A percentile compares a stretch with the other conserved stretches of the same genome.
phyloP scores from a whole-genome alignment of 2,113 vertebrate genomes.

The Nycticorax nycticorax region DNA sequence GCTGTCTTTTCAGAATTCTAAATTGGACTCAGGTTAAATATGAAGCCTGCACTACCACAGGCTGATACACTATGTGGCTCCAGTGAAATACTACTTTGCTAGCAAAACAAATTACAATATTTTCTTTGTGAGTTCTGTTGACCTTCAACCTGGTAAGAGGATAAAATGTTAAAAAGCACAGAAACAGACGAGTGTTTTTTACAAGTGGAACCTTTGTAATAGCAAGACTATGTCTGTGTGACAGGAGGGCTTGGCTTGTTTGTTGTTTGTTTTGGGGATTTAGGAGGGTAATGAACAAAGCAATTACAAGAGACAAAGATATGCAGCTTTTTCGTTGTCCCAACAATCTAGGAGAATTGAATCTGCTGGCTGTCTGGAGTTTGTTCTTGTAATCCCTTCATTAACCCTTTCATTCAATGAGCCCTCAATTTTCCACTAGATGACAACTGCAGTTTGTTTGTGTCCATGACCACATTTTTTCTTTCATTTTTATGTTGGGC shows the following conservation, averaged over 20 bases:
- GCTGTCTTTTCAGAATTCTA: not conserved
- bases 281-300: constrained; percentile 49
- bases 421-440: not conserved
- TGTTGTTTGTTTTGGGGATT: constrained; percentile 23
- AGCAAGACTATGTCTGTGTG: not conserved
- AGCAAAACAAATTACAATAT: not conserved
- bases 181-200: not conserved
- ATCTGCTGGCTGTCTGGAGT: constrained; percentile 28
- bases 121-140: constrained; percentile 23
- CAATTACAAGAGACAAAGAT: constrained; percentile 51
- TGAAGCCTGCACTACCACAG: not conserved
- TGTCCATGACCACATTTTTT: not conserved
- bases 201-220: not conserved
- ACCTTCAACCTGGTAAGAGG: constrained; percentile 31
- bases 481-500: not conserved
- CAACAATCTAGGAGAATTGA: constrained; percentile 35
- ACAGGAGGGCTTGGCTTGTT: not conserved
- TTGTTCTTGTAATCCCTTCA: constrained; percentile 44
- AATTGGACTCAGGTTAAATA: not conserved
- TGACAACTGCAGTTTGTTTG: not conserved
- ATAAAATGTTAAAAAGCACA: constrained; percentile 23
- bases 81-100: not conserved
- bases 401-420: constrained; percentile 40
- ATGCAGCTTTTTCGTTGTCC: constrained; percentile 18
- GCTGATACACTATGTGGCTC: not conserved